These are phyloP conservation scores for Cisticola juncidis DNA, from an alignment of 2,113 vertebrate genomes.

Conservation along the genomic window DNA sequence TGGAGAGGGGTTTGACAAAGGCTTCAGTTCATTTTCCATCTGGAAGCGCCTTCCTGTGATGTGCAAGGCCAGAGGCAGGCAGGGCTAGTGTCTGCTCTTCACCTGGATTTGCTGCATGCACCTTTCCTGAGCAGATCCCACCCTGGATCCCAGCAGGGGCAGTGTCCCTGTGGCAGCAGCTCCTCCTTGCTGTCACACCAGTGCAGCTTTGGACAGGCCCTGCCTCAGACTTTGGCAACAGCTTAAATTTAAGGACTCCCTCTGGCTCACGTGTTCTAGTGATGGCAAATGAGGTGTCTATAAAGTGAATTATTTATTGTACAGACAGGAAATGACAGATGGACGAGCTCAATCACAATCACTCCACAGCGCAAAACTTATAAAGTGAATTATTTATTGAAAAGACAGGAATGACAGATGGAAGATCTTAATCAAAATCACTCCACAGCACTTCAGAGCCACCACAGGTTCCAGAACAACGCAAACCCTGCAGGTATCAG, in stretches of 20 bases:
- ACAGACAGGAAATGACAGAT: not conserved
- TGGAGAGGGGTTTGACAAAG: not conserved
- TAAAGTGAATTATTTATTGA: not conserved
- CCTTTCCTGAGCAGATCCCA: not conserved
- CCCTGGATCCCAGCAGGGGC: accelerated
- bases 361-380: no score
- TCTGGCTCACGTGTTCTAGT: no score
- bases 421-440: no score
- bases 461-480: accelerated
- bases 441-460: not conserved
- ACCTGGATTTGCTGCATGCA: not conserved
- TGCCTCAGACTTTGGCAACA: not conserved
- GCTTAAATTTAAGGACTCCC: not conserved
- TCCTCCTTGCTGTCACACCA: not conserved
- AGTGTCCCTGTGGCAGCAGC: not conserved
- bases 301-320: not conserved
- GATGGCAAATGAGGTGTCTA: not conserved
- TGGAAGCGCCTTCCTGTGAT: not conserved
- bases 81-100: not conserved
- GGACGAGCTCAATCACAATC: no score
- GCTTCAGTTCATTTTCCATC: not conserved
- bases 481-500: not conserved
- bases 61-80: not conserved
- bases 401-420: not conserved
- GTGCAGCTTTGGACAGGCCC: not conserved